Base-by-base conservation (phyloP, 2,113 vertebrate genomes). In the Passer montanus region DNA sequence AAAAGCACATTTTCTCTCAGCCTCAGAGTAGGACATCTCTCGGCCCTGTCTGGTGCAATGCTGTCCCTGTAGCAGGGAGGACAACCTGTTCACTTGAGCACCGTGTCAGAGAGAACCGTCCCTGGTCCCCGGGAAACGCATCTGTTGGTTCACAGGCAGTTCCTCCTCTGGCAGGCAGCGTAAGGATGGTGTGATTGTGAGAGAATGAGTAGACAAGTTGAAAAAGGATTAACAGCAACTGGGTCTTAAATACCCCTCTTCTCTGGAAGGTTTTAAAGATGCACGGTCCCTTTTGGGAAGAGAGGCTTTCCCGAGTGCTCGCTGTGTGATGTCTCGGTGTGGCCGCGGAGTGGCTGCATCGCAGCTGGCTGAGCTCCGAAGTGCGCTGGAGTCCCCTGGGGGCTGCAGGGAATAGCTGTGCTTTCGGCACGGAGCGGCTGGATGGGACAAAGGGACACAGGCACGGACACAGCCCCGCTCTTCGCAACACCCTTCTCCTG, bases 381-480 rank as follows among this genome's bases (percentile, higher is more conserved):
- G 94, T 10, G 95, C 76, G 13, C 31, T 76, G 93, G 93, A 94
- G 94, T 96, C 93, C 95, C 87, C 95, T 82, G 91, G 93, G 95
- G 93, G 93, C 93, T 94, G 96, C 94, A 56, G 73, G 35, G 20
- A 47, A 89, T 31, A 90, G 89, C 4, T 59, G 84, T 92, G 94
- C 84, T 87, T 64, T 77, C 58, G 60, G 89, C 91, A 37, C 47
- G 20, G 52, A 74, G 68, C 4, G 7, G 30, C 44, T 31, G 89
- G 27, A 22, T 87, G 62, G 83, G 81, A 49, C 86, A 22, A 20
- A 82, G 50, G 91, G 60, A 58, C 84, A 67, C 60, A 8, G 69
- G 43, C 73, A 63, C 44, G 60, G 82, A 53, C 52, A 26, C 52
- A 39, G 47, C 41, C 76, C 76, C 17, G 15, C 27, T 67, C 49